These are phyloP conservation scores for Argyresthia goedartella DNA, from an alignment of 2,888 invertebrate genomes.

Conservation along the genomic window DNA sequence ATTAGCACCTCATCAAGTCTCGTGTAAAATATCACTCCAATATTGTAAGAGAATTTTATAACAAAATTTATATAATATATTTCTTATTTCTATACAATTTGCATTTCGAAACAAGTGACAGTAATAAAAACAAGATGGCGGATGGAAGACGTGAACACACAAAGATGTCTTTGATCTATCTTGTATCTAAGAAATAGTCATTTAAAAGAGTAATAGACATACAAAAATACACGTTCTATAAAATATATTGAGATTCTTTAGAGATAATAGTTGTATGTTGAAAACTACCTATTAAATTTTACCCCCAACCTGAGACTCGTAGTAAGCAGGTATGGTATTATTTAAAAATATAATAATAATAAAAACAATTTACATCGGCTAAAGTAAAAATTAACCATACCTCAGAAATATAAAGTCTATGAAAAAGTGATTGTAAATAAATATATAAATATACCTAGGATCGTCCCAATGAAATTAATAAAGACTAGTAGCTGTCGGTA, in stretches of 20 bases:
- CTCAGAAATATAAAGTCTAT: background rate
- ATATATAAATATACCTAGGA: conserved; percentile 23
- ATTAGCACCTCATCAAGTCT: background rate
- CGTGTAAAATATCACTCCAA: background rate
- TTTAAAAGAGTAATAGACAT: background rate
- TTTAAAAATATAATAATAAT: background rate
- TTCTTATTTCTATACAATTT: background rate
- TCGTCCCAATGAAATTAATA: conserved; percentile 22
- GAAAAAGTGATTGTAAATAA: conserved; percentile 6
- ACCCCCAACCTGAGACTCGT: background rate
- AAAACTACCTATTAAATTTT: background rate
- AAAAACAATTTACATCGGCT: background rate
- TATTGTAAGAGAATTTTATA: background rate
- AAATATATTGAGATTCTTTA: background rate
- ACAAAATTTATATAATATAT: background rate
- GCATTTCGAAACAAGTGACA: background rate
- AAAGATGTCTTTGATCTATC: background rate
- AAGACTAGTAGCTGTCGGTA: conserved; percentile 32
- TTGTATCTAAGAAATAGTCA: background rate
- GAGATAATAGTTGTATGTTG: background rate
- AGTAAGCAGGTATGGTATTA: background rate
- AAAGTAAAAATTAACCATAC: conserved; percentile 1
- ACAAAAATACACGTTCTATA: too few relatives aligned
- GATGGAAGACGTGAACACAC: background rate
- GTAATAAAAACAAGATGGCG: background rate